Evolutionary conservation across 2,888 invertebrate species (phyloP).

Genomic region (Amblyjoppa fuscipennis): DNA sequence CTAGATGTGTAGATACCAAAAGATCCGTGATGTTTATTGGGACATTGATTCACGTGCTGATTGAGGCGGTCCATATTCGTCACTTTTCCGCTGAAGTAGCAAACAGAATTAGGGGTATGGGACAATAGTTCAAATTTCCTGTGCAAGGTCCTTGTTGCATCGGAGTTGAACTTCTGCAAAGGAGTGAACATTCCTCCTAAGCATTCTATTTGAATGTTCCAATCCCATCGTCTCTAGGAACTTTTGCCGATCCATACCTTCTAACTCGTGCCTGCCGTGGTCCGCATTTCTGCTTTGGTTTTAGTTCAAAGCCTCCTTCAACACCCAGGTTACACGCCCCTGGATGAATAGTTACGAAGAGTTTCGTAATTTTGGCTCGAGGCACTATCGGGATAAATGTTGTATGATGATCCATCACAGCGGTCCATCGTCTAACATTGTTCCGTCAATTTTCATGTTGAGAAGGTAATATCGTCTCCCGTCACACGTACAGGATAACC

Average conservation of each 20-base stretch:
- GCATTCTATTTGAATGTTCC: neutral
- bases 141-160: neutral
- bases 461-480: conserved; percentile 30
- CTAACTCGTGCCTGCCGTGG: neutral
- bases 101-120: neutral
- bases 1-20: too few relatives aligned
- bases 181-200: neutral
- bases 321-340: neutral
- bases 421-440: neutral
- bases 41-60: too few relatives aligned
- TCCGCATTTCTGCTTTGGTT: neutral
- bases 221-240: neutral
- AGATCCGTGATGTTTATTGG: too few relatives aligned
- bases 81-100: too few relatives aligned
- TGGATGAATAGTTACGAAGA: too few relatives aligned
- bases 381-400: neutral
- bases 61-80: too few relatives aligned
- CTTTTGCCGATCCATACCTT: neutral
- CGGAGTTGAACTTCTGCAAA: neutral
- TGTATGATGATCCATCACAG: neutral
- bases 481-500: conserved; percentile 3
- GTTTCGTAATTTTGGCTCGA: neutral
- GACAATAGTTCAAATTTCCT: neutral
- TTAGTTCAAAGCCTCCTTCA: neutral
- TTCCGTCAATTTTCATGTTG: conserved; percentile 44